A percentile compares a stretch with the other conserved stretches of the same genome.
phyloP scores from a whole-genome alignment of 64 coral and sea anemone genomes.

The Actinia tenebrosa region DNA sequence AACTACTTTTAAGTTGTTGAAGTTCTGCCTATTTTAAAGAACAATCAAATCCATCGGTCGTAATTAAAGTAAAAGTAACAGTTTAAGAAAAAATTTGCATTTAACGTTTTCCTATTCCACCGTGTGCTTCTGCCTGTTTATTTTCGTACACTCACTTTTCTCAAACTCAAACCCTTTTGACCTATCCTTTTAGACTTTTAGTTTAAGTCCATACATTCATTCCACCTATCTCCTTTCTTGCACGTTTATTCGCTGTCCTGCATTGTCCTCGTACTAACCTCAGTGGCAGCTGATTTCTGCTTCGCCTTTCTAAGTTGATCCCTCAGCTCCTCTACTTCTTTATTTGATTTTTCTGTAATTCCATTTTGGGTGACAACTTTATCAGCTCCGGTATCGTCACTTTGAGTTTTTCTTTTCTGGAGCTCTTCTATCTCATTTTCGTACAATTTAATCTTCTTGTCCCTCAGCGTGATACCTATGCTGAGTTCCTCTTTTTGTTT shows the following conservation, averaged over 20 bases:
- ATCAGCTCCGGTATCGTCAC: neutral
- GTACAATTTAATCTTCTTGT: slow-evolving; percentile 51
- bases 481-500: slow-evolving; percentile 49
- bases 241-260: neutral
- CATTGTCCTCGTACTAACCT: slow-evolving; percentile 18
- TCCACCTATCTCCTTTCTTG: too few species aligned
- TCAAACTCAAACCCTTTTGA: too few species aligned
- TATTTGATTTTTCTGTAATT: neutral
- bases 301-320: slow-evolving; percentile 31
- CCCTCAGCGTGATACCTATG: slow-evolving; percentile 25
- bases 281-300: slow-evolving; percentile 29
- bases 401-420: slow-evolving; percentile 21
- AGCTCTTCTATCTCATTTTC: slow-evolving; percentile 26
- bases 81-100: too few species aligned
- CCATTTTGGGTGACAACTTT: slow-evolving; percentile 8
- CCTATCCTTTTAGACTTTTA: too few species aligned
- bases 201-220: too few species aligned
- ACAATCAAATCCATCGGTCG: neutral
- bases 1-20: slow-evolving; percentile 26
- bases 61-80: too few species aligned
- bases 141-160: too few species aligned
- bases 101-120: too few species aligned
- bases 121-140: too few species aligned
- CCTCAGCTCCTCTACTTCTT: slow-evolving; percentile 20
- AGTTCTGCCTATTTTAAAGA: slow-evolving; percentile 29